Conservation (phyloP, 2,797 vertebrate genomes). For the Saxicola maurus region DNA sequence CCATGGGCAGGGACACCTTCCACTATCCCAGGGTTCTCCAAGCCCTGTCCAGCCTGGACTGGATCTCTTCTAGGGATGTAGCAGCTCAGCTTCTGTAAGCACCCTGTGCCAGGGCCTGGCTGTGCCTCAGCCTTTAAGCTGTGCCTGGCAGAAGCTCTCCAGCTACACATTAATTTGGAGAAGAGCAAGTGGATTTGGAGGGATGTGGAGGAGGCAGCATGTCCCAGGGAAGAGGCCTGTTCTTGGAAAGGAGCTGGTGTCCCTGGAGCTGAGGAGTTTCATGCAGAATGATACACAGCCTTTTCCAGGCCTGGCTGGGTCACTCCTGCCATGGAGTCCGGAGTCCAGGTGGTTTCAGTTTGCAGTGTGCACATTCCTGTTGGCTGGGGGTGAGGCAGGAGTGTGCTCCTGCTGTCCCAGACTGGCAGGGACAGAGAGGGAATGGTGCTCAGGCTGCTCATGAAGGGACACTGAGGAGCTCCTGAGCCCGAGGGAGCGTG, state of each 20-base stretch:
- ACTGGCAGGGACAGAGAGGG: not conserved
- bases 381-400: not conserved
- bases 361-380: not conserved
- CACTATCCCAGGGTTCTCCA: not conserved
- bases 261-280: not conserved
- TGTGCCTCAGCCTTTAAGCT: not conserved
- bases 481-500: not conserved
- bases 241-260: not conserved
- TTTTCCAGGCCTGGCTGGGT: not conserved
- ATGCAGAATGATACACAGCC: not conserved
- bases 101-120: not conserved
- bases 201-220: not conserved
- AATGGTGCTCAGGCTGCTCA: not conserved
- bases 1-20: not conserved
- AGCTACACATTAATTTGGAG: not conserved
- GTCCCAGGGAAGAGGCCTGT: not conserved
- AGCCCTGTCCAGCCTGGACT: accelerated
- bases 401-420: not conserved
- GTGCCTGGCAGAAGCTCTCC: not conserved
- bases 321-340: not conserved
- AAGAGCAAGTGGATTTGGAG: not conserved
- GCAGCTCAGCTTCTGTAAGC: not conserved
- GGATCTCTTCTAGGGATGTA: not conserved
- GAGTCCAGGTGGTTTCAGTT: not conserved
- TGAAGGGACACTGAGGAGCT: not conserved